Evolutionary conservation across 1,140 invertebrate species (phyloP), one percentile per base, ranked within the genome.

Genomic region (Leguminivora glycinivorella): DNA sequence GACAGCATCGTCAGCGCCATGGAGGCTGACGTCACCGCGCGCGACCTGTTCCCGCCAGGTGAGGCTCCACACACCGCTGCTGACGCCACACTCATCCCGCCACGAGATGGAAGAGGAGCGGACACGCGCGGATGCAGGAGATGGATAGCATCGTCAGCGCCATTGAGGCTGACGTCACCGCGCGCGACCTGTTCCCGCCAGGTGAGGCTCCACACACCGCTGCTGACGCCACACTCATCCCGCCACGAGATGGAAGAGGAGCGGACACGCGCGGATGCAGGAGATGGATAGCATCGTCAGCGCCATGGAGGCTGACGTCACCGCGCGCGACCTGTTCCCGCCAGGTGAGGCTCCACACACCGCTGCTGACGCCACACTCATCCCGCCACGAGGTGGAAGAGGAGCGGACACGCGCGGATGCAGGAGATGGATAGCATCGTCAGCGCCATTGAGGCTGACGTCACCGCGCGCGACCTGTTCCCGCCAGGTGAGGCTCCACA

Each of bases 1-100:
- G 88, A 88, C 69, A 92, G 86, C 71, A 93, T 94, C 70, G 92
- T 94, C 24, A 92, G 92, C 78, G 90, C 92, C 1, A 93, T 94
- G 93, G 93, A 93, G 72, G 89, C 87, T 12, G 92, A 92, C 66
- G 82, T 82, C 0, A 74, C 75, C 4, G 81, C 74, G n/a, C 83
- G 78, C 38, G 80, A 81, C 12, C 75, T 83, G 40, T 82, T 82
- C 71, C 75, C 75, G 6, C 58, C 12, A 29, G 58, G 58, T 63
- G n/a, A n/a, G n/a, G n/a, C 47, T 19, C 19, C 47, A 52, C 47
- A 52, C 47, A 19, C 47, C 47, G 6, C 22, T 76, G 80, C 12
- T 72, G 78, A 79, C 80, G 10, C 77, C 82, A 26, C 73, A 68
- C 17, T 74, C 71, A 17, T 68, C 69, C 47, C 17, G 24, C 12